Evolutionary conservation across 2,888 invertebrate genomes (phyloP), one percentile per base, ranked within the genome.

Genomic region (Lochmaea capreae): DNA sequence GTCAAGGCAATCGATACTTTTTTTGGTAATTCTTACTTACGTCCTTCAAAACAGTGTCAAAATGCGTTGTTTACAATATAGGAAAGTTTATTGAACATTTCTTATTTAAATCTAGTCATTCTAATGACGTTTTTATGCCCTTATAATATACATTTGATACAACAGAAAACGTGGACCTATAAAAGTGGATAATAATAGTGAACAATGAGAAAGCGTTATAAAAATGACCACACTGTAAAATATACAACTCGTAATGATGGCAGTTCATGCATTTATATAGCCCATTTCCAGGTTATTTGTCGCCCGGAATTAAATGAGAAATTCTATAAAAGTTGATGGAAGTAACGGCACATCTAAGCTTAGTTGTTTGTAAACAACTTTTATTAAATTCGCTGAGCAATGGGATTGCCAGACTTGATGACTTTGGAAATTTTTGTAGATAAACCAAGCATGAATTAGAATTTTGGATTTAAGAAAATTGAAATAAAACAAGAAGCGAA

Each of bases 261-360:
- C 69, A 65, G 39, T 66, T 62, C 70, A 54, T 70, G 66, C 69
- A 68, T 72, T 72, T 72, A 73, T 73, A 73, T 70, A 39, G 66
- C 66, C 73, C 73, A 66, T 73, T 73, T 73, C 66, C 66, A 66
- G 69, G 66, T 65, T 73, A 70, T 73, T 73, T 70, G 73, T 70
- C 73, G 73, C 58, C 61, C 43, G 70, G 71, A 70, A 73, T 70
- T 73, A 70, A 73, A 73, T 59, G 73, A 66, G 73, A 43, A 73
- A 65, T 70, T 73, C 66, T 70, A 73, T 73, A 73, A 73, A 73
- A 73, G 69, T 73, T 73, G 61, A 73, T 70, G 66, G 62, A 69
- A 73, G 54, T 70, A 69, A 68, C 59, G 52, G 59, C 52, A 69
- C n/a, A 65, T 22, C 71, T 39, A 26, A 70, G 42, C 58, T 62